Evolutionary conservation across 2,888 invertebrate genomes (phyloP).

Genomic region (Ellobium chinense): DNA sequence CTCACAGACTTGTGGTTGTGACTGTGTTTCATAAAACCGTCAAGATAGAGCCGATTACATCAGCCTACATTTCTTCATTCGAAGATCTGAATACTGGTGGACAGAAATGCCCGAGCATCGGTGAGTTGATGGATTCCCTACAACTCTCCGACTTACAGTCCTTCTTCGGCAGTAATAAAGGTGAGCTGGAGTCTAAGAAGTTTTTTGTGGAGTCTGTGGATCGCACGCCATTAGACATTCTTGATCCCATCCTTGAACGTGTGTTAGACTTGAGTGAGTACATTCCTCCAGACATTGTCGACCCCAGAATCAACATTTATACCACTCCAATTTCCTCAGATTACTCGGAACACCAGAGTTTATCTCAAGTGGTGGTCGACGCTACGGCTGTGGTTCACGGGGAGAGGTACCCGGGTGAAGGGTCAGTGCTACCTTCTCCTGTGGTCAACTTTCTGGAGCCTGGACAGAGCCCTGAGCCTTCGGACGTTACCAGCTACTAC

Average conservation of each 20-base stretch:
- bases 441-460: constrained; percentile 42
- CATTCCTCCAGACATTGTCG: constrained; percentile 17
- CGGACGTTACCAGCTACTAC: constrained; percentile 41
- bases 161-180: constrained; percentile 47
- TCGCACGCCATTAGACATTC: constrained; percentile 43
- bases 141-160: constrained; percentile 54
- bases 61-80: constrained; percentile 43
- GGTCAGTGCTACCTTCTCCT: constrained; percentile 33
- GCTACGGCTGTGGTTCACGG: constrained; percentile 40
- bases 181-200: constrained; percentile 51
- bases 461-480: constrained; percentile 20
- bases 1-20: constrained; percentile 4
- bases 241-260: constrained; percentile 37
- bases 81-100: constrained; percentile 32
- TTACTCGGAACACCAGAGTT: constrained; percentile 30
- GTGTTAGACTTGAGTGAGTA: constrained; percentile 36
- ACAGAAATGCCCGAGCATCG: constrained; percentile 50
- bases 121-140: constrained; percentile 55
- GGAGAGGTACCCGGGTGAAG: constrained; percentile 30
- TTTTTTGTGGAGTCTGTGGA: constrained; percentile 49
- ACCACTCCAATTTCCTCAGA: constrained; percentile 44
- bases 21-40: constrained; percentile 22
- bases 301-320: constrained; percentile 37
- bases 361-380: constrained; percentile 48
- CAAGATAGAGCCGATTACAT: constrained; percentile 50